Evolutionary conservation across 2,888 invertebrate genomes (phyloP).

Genomic region (Eupeodes latifasciatus): DNA sequence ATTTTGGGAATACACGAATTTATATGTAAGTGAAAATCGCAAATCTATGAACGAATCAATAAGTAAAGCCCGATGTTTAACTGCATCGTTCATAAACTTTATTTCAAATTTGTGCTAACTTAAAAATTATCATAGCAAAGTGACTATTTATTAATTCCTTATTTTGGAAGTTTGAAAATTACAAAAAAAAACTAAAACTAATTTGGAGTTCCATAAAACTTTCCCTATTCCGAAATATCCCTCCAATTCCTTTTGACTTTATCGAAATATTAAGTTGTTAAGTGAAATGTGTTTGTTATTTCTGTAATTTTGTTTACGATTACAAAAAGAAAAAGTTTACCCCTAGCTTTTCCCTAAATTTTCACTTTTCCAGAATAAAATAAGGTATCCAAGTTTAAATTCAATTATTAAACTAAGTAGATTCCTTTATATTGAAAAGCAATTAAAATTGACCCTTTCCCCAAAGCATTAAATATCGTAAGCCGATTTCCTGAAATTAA

Average conservation of each 20-base stretch:
- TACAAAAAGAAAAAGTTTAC: neutral
- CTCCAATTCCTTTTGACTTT: neutral
- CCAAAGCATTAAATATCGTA: neutral
- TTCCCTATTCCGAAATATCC: neutral
- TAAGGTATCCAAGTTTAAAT: neutral
- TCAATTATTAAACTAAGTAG: neutral
- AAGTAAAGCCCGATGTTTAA: too few relatives aligned
- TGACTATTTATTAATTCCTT: too few relatives aligned
- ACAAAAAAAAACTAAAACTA: neutral
- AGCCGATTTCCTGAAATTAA: neutral
- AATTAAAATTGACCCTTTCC: neutral
- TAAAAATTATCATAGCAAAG: too few relatives aligned
- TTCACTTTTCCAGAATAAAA: too few relatives aligned
- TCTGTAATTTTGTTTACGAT: neutral
- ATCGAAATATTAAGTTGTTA: neutral
- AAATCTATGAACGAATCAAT: too few relatives aligned
- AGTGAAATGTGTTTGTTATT: slow-evolving; percentile 1
- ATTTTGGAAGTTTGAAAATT: too few relatives aligned
- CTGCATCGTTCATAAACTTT: too few relatives aligned
- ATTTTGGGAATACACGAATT: too few relatives aligned
- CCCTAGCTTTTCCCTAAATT: neutral
- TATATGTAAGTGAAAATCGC: too few relatives aligned
- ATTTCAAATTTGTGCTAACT: too few relatives aligned
- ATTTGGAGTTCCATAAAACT: neutral
- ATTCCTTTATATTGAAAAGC: neutral